Conservation (phyloP, 2,888 invertebrate species). For the Trichogramma dendrolimi region DNA sequence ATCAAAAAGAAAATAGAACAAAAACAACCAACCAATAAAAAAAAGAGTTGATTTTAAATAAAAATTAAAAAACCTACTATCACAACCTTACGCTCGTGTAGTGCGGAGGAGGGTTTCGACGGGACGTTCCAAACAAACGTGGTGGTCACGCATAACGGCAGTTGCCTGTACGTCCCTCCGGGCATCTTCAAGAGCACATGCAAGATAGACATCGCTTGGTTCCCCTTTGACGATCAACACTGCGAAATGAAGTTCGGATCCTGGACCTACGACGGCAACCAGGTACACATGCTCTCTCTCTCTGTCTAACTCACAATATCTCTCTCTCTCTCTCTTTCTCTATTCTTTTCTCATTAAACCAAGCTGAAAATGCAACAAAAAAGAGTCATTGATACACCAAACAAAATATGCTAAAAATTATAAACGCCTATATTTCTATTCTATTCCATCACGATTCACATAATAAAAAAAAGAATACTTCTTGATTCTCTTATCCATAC, state of each 20-base stretch:
- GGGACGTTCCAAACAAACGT: constrained; percentile 99
- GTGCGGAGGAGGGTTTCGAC: constrained; percentile 99
- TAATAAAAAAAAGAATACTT: too few species aligned
- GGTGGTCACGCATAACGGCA: constrained; percentile 97
- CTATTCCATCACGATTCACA: too few species aligned
- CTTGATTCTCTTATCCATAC: too few species aligned
- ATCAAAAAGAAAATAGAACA: not conserved
- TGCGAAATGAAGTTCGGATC: constrained; percentile 99
- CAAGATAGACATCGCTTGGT: constrained; percentile 99
- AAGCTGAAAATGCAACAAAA: too few species aligned
- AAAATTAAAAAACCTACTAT: constrained; percentile 22
- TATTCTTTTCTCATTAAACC: not conserved
- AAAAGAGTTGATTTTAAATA: constrained; percentile 9
- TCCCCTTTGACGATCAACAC: constrained; percentile 99
- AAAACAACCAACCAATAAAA: constrained; percentile 8
- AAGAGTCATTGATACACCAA: too few species aligned
- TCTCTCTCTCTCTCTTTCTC: constrained; percentile 22
- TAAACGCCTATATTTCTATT: too few species aligned
- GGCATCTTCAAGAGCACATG: constrained; percentile 99
- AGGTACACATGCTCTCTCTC: constrained; percentile 60
- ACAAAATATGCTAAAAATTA: too few species aligned
- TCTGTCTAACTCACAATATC: constrained; percentile 23
- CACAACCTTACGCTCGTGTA: constrained; percentile 49
- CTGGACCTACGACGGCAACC: constrained; percentile 98
- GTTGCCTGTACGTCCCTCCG: constrained; percentile 98